Evolutionary conservation across 1,140 invertebrate genomes (phyloP), one percentile per base, ranked within the genome.

Genomic region (Cataglyphis hispanica): DNA sequence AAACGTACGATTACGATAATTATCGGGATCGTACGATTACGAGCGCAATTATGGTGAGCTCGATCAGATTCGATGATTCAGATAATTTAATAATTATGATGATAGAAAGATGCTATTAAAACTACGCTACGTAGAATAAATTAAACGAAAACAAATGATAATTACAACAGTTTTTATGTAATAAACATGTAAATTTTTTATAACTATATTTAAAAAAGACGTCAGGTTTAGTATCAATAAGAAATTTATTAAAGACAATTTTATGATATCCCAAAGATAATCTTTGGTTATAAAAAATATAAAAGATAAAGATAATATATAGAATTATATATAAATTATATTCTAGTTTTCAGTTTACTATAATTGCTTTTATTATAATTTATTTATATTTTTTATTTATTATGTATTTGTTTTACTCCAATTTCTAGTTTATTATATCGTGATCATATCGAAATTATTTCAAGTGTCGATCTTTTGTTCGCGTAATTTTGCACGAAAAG

Each of bases 71-170:
- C 58, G 40, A 74, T 85, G 70, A 37, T 56, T 31, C 22, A 22
- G 53, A 61, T 85, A 72, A 85, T 87, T 84, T 58, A 53, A 58
- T 58, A 56, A 77, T 88, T 70, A 46, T 31, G 1, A 4, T 19
- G 25, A 0, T 58, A 78, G 43, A 56, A n/a, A 58, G 25, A 56
- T 40, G 2, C 4, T 25, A 53, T 78, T 67, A 40, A 66, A 37
- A n/a, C n/a, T n/a, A n/a, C n/a, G 13, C 31, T 67, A 37, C 8
- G n/a, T n/a, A 25, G 16, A 4, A 66, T 37, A 66, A 64, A 25
- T 0, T 61, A 6, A 40, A 77, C 8, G 11, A 75, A 56, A 34
- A 25, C 7, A 64, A 43, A n/a, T 63, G 2, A 53, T 64, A 78
- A 78, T 40, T 67, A 53, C 22, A 37, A 34, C 19, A 53, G 2